These are phyloP conservation scores for Aphidius gifuensis DNA, from an alignment of 1,140 invertebrate genomes.

Conservation along the genomic window DNA sequence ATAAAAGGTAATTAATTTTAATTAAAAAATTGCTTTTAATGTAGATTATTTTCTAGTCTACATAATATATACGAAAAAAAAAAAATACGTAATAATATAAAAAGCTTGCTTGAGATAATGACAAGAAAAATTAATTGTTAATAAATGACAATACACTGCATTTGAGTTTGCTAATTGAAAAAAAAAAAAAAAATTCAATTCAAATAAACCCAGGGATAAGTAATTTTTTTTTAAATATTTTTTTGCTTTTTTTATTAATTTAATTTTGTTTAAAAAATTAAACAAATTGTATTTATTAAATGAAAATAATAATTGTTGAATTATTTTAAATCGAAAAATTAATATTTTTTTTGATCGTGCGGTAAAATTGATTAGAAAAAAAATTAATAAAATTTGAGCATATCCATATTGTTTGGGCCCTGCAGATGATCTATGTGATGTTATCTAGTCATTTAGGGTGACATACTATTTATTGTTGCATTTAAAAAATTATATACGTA, in stretches of 20 bases:
- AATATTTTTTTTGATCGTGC: background rate
- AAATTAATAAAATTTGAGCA: constrained; percentile 21
- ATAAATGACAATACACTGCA: constrained; percentile 45
- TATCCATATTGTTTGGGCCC: constrained; percentile 38
- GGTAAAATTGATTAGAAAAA: constrained; percentile 9
- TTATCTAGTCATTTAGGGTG: constrained; percentile 36
- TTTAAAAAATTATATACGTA: constrained; percentile 10
- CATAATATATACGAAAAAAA: background rate
- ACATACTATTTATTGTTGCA: constrained; percentile 28
- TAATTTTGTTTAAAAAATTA: background rate
- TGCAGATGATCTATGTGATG: constrained; percentile 38
- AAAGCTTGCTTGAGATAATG: constrained; percentile 1
- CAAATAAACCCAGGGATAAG: background rate
- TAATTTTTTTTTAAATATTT: background rate
- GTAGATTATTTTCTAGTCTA: too few species aligned
- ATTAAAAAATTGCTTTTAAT: too few species aligned
- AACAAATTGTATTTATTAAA: background rate
- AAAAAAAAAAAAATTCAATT: background rate
- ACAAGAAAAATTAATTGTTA: constrained; percentile 25
- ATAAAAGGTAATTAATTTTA: too few species aligned
- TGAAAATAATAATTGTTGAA: background rate
- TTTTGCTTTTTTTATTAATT: constrained; percentile 2
- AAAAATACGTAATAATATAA: background rate
- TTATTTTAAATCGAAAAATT: constrained; percentile 3
- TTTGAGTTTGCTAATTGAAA: constrained; percentile 31